phyloP scores from a whole-genome alignment of 2,113 vertebrate genomes.

The Odocoileus hemionus region DNA sequence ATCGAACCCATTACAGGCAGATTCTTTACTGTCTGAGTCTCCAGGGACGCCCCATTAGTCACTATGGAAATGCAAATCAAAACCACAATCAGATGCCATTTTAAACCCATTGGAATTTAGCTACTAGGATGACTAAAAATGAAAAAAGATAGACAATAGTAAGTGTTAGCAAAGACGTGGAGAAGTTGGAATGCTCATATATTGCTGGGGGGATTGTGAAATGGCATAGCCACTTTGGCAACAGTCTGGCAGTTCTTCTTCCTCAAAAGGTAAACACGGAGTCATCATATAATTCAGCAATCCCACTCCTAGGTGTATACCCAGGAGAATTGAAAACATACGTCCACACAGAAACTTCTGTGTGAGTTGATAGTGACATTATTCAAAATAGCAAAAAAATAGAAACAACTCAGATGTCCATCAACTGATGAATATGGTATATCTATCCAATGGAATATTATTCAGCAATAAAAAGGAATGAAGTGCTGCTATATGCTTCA shows the following conservation, averaged over 20 bases:
- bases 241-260: not conserved
- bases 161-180: not conserved
- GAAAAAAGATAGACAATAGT: not conserved
- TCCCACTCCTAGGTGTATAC: not conserved
- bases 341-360: not conserved
- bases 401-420: not conserved
- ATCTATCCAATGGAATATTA: not conserved
- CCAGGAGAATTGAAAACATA: not conserved
- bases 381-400: not conserved
- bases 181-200: not conserved
- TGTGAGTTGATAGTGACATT: not conserved
- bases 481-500: fast-evolving
- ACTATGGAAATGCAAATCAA: not conserved
- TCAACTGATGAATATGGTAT: not conserved
- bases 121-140: not conserved
- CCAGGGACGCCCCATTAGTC: not conserved
- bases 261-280: not conserved
- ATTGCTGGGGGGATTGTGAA: not conserved
- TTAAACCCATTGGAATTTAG: not conserved
- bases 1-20: fast-evolving
- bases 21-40: not conserved
- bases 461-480: not conserved
- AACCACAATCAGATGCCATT: not conserved
- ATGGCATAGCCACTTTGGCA: not conserved
- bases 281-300: not conserved